Conservation (phyloP, 2,888 invertebrate genomes). For the Ectemnius cavifrons region DNA sequence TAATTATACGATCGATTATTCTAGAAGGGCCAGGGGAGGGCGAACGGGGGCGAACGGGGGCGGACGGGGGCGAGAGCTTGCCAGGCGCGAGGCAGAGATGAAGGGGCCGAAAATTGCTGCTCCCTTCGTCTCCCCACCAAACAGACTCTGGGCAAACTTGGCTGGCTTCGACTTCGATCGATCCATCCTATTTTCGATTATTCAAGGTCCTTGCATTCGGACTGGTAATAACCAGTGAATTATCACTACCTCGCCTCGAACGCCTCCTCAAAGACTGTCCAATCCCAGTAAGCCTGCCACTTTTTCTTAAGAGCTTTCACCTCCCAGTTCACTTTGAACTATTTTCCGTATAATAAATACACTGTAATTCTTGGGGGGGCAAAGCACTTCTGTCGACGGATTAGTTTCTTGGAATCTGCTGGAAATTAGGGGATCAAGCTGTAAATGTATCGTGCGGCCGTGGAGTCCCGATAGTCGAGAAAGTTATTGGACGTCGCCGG, state of each 20-base stretch:
- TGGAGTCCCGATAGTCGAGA: slow-evolving; percentile 34
- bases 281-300: too few relatives aligned
- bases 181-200: slow-evolving; percentile 63
- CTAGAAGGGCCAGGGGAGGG: slow-evolving; percentile 53
- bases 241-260: too few relatives aligned
- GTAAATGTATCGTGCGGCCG: not conserved
- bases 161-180: slow-evolving; percentile 60
- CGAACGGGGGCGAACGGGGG: slow-evolving; percentile 33
- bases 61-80: slow-evolving; percentile 20
- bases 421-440: slow-evolving; percentile 1
- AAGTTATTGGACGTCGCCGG: slow-evolving; percentile 28
- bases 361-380: too few relatives aligned
- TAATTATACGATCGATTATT: slow-evolving; percentile 75
- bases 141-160: slow-evolving; percentile 53
- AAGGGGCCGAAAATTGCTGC: slow-evolving; percentile 53
- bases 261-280: too few relatives aligned
- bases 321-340: too few relatives aligned
- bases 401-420: too few relatives aligned
- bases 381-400: too few relatives aligned
- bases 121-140: slow-evolving; percentile 43
- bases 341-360: too few relatives aligned
- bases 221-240: slow-evolving; percentile 8
- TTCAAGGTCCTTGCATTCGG: slow-evolving; percentile 55
- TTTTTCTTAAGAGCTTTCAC: too few relatives aligned
- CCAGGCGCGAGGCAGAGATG: slow-evolving; percentile 19